Evolutionary conservation across 2,113 vertebrate species (phyloP).

Genomic region (Mionectes macconnelli): DNA sequence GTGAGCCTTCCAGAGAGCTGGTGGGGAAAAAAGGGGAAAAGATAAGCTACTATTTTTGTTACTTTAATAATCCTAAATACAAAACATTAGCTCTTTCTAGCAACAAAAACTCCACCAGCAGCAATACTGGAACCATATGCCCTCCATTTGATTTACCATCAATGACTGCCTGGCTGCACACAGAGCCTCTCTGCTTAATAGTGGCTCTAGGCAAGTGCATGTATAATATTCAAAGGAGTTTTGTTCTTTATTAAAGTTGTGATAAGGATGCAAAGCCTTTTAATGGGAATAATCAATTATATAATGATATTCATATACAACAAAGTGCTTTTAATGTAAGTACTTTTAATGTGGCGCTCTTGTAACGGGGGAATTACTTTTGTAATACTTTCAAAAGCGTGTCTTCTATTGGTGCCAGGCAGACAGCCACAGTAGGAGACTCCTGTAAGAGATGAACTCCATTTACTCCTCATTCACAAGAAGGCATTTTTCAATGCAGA

Average conservation of each 20-base stretch:
- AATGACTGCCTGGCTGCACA: slow-evolving; percentile 53
- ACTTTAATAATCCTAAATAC: slow-evolving; percentile 22
- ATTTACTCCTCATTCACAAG: slow-evolving; percentile 44
- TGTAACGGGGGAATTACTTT: neutral
- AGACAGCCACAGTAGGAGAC: neutral
- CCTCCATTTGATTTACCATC: slow-evolving; percentile 68
- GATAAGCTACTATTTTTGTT: slow-evolving; percentile 1
- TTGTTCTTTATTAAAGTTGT: slow-evolving; percentile 44
- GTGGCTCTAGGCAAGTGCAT: slow-evolving; percentile 64
- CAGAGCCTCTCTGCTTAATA: slow-evolving; percentile 59
- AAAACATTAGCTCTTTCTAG: slow-evolving; percentile 43
- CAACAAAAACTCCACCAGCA: slow-evolving; percentile 42
- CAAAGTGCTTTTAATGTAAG: slow-evolving; percentile 44
- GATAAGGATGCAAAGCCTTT: slow-evolving; percentile 26
- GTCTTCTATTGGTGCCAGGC: neutral
- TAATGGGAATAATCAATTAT: slow-evolving; percentile 58
- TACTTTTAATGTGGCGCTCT: slow-evolving; percentile 6
- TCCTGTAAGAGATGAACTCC: slow-evolving; percentile 12
- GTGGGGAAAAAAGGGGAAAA: neutral
- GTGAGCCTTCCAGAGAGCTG: neutral
- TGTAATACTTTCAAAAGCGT: neutral
- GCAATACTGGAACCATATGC: slow-evolving; percentile 49
- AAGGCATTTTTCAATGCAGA: slow-evolving; percentile 14
- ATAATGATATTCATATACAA: slow-evolving; percentile 20
- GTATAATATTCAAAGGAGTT: slow-evolving; percentile 14